A percentile compares a stretch with the other conserved stretches of the same genome.
Conservation (phyloP, 2,113 vertebrate genomes). For the Prolemur simus region DNA sequence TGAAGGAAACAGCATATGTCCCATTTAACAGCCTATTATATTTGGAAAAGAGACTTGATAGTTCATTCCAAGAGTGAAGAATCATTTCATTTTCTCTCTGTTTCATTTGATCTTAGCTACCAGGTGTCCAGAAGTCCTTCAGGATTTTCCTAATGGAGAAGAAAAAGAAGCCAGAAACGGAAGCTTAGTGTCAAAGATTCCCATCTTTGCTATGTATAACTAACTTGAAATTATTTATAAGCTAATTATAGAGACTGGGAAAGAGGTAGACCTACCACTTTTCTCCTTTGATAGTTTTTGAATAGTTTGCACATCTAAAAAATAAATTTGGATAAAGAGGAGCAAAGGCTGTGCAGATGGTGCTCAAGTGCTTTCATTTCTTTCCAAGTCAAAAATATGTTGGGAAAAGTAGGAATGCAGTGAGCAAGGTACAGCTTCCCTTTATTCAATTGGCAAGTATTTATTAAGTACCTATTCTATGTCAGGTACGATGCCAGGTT, state of each 20-base stretch:
- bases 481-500: not conserved
- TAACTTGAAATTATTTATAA: not conserved
- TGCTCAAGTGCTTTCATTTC: not conserved
- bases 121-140: constrained; percentile 9
- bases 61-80: constrained; percentile 12
- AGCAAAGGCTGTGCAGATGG: not conserved
- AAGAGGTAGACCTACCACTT: not conserved
- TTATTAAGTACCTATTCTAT: not conserved
- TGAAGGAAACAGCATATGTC: not conserved
- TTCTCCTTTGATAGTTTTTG: not conserved
- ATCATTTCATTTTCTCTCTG: not conserved
- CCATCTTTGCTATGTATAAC: not conserved
- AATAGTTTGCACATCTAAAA: not conserved
- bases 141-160: not conserved
- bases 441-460: not conserved
- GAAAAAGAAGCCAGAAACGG: not conserved
- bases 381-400: not conserved
- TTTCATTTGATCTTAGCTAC: constrained; percentile 14
- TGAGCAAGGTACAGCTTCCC: not conserved
- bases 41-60: constrained; percentile 1
- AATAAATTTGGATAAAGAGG: not conserved
- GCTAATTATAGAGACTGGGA: not conserved
- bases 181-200: not conserved
- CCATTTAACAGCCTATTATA: constrained; percentile 9
- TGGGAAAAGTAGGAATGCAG: not conserved